Evolutionary conservation across 2,888 invertebrate species (phyloP).

Genomic region (Euplagia quadripunctaria): DNA sequence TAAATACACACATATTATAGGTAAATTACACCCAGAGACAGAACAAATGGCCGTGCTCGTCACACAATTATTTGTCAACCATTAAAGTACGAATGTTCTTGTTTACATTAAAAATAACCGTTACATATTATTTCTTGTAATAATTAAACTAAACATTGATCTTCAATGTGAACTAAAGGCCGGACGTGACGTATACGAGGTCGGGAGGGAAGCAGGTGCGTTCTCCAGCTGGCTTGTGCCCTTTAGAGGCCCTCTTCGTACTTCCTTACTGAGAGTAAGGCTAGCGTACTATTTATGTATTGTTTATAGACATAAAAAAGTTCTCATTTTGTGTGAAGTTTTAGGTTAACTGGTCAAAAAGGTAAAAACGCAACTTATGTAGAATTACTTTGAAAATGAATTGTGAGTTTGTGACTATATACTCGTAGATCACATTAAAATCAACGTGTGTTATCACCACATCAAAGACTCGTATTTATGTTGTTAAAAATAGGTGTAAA

Average conservation of each 20-base stretch:
- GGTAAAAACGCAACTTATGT: no score
- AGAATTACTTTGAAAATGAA: no score
- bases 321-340: background rate
- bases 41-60: no score
- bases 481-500: no score
- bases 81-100: background rate
- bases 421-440: no score
- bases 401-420: no score
- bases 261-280: background rate
- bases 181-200: conserved; percentile 10
- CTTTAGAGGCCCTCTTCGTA: conserved; percentile 34
- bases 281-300: background rate
- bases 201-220: conserved; percentile 41
- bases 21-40: no score
- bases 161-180: background rate
- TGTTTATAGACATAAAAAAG: background rate
- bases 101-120: background rate
- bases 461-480: no score
- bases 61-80: no score
- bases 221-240: conserved; percentile 43
- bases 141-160: background rate
- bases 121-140: background rate
- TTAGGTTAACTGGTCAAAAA: no score
- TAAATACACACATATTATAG: no score
- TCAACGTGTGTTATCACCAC: no score